Evolutionary conservation across 2,797 vertebrate species (phyloP), one percentile per base, ranked within the genome.

Genomic region (Myiothlypis coronata): DNA sequence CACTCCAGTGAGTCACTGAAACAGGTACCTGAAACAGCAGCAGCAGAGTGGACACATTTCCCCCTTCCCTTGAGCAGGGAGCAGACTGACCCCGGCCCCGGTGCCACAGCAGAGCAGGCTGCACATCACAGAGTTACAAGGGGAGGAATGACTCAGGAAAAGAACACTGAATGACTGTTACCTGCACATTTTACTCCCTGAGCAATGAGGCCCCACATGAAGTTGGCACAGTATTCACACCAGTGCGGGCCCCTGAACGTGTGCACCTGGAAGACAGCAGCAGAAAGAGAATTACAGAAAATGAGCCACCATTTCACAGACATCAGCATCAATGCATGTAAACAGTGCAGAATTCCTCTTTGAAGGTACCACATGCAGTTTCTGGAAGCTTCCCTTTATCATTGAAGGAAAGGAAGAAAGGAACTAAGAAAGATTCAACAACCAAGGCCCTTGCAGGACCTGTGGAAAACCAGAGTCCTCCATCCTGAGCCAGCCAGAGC

Each of bases 151-250:
- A 19, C 74, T 37, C 28, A 24, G 50, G 28, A 67, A 69, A 74
- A 69, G 67, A 78, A 55, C 35, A 71, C 13, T 12, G 44, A 81
- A 77, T 12, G 30, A 93, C 68, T 80, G 90, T 98, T 98, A 99
- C 99, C 99, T 99, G 99, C 98, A 98, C 99, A 99, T 98, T 99
- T 99, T 96, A 99, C 98, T 97, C 99, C 99, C 98, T 99, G 99
- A 98, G 99, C 99, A 97, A 99, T 99, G 95, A 99, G 98, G 91
- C 99, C 99, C 99, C 99, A 99, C 99, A 99, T 99, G 97, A 99
- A 99, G 97, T 99, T 99, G 98, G 99, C 99, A 93, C 99, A 99
- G 98, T 99, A 99, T 94, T 99, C 99, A 97, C 99, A 99, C 99
- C 99, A 99, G 97, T 99, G 99, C 68, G 99, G 99, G 74, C 99